Conservation (phyloP, 2,113 vertebrate species). For the Pavo muticus region DNA sequence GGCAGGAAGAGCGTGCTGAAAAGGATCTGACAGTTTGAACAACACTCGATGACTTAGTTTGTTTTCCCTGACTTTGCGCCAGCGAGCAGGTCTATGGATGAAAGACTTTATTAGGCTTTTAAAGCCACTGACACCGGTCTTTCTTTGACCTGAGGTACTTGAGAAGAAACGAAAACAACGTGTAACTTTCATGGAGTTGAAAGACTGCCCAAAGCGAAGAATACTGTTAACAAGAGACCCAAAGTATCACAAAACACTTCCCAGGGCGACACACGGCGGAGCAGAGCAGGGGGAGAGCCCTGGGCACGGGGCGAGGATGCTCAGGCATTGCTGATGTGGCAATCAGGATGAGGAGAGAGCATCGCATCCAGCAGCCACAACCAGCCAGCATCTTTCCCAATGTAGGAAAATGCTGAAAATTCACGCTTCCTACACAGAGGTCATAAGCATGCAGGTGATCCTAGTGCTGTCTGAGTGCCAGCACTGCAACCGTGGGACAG, state of each 20-base stretch:
- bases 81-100: constrained; percentile 61
- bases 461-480: rapidly evolving
- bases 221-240: constrained; percentile 52
- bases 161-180: constrained; percentile 70
- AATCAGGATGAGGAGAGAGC: neutral
- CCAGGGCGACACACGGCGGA: constrained; percentile 3
- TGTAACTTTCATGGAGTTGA: constrained; percentile 61
- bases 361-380: neutral
- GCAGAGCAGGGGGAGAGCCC: neutral
- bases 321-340: rapidly evolving
- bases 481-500: neutral
- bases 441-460: rapidly evolving
- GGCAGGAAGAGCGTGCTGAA: constrained; percentile 73
- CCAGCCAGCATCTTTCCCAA: neutral
- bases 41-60: constrained; percentile 75
- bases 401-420: neutral
- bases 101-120: constrained; percentile 75
- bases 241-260: constrained; percentile 44
- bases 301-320: neutral
- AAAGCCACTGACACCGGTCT: constrained; percentile 70
- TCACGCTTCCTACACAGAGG: neutral
- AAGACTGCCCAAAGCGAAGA: constrained; percentile 56
- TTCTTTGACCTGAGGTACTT: constrained; percentile 73
- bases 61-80: constrained; percentile 74
- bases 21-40: constrained; percentile 76